A percentile compares a stretch with the other conserved stretches of the same genome.
Evolutionary conservation across 2,797 vertebrate species (phyloP).

Genomic region (Molothrus ater): DNA sequence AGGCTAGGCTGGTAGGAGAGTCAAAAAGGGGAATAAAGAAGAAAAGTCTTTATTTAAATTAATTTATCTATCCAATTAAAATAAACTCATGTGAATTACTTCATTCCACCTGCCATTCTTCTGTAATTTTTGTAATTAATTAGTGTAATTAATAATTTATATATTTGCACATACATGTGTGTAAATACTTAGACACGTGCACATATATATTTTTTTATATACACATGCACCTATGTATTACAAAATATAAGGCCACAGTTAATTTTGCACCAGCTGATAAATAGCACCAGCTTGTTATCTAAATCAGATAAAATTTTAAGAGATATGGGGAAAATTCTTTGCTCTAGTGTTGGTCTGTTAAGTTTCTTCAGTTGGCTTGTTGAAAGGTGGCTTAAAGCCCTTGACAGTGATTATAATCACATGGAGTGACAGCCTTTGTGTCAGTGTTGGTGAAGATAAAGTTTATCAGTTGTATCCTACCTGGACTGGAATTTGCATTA

Average conservation of each 20-base stretch:
- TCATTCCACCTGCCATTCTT: not conserved
- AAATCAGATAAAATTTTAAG: constrained; percentile 11
- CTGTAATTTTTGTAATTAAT: not conserved
- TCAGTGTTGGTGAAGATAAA: constrained; percentile 29
- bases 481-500: constrained; percentile 32
- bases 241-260: not conserved
- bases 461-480: constrained; percentile 38
- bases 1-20: not conserved
- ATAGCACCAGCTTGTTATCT: not conserved
- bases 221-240: not conserved
- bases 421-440: not conserved
- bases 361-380: constrained; percentile 19
- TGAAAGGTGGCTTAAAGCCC: constrained; percentile 47
- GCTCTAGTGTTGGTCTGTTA: not conserved
- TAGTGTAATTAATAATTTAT: not conserved
- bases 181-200: not conserved
- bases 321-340: not conserved
- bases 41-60: not conserved
- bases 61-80: not conserved
- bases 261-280: not conserved
- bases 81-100: not conserved
- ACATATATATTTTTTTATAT: not conserved
- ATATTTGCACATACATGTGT: not conserved
- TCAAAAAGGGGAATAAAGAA: not conserved
- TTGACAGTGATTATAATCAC: constrained; percentile 27